Conservation (phyloP, 2,888 invertebrate species). For the Cenopis cana region DNA sequence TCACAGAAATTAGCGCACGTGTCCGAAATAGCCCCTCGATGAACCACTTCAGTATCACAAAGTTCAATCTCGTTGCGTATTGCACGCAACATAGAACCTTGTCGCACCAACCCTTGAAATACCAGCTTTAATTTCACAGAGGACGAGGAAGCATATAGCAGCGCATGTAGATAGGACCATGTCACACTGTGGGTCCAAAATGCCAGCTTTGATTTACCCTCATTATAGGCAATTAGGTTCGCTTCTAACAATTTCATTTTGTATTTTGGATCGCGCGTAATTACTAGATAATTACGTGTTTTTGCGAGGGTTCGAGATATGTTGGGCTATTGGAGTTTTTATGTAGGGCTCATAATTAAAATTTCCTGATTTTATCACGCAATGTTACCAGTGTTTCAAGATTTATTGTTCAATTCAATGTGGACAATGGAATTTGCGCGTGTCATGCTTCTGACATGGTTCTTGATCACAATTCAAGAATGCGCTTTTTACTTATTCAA, state of each 20-base stretch:
- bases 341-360: conserved; percentile 41
- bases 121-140: conserved; percentile 18
- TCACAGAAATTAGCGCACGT: conserved; percentile 62
- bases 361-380: conserved; percentile 30
- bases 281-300: conserved; percentile 36
- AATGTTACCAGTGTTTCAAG: not conserved
- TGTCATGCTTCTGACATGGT: too few species aligned
- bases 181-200: conserved; percentile 51
- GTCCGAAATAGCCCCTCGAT: conserved; percentile 40
- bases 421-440: not conserved
- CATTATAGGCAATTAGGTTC: conserved; percentile 53
- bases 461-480: too few species aligned
- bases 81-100: not conserved
- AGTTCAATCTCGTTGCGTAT: not conserved
- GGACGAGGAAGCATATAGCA: conserved; percentile 10
- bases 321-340: conserved; percentile 30
- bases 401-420: not conserved
- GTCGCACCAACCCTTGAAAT: not conserved
- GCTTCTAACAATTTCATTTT: conserved; percentile 54
- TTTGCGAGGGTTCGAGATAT: conserved; percentile 40
- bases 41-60: conserved; percentile 5
- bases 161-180: conserved; percentile 44
- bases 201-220: conserved; percentile 62
- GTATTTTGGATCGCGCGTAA: conserved; percentile 40
- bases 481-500: too few species aligned